These are phyloP conservation scores for Apis cerana DNA, from an alignment of 1,140 invertebrate genomes.

Conservation along the genomic window DNA sequence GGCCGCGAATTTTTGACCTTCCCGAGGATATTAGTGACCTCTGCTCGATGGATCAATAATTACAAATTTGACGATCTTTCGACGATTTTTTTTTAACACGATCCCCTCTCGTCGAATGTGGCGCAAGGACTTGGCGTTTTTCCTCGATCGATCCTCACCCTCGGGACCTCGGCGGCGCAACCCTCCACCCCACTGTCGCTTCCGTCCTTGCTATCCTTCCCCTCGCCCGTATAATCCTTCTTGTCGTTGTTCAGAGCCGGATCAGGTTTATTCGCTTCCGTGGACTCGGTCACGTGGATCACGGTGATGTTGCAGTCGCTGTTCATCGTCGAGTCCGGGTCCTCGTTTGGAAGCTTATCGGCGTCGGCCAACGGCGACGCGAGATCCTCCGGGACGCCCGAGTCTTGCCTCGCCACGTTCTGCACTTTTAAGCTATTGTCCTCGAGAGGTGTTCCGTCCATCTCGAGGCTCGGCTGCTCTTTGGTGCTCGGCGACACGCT, in stretches of 20 bases:
- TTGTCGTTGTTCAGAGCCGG: slow-evolving; percentile 48
- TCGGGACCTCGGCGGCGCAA: slow-evolving; percentile 80
- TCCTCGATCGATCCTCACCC: slow-evolving; percentile 65
- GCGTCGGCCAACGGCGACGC: slow-evolving; percentile 65
- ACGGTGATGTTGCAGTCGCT: slow-evolving; percentile 76
- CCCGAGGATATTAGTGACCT: background rate
- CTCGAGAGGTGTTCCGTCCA: slow-evolving; percentile 55
- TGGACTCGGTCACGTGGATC: slow-evolving; percentile 70
- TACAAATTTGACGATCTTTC: background rate
- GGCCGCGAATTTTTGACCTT: background rate
- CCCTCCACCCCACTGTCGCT: slow-evolving; percentile 90
- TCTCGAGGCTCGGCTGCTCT: slow-evolving; percentile 34
- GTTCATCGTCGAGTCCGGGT: slow-evolving; percentile 68
- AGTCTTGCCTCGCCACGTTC: slow-evolving; percentile 74
- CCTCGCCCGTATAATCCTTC: slow-evolving; percentile 68
- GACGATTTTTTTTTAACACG: too few species aligned
- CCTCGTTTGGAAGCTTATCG: slow-evolving; percentile 52
- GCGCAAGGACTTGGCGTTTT: background rate
- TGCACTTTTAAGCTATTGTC: slow-evolving; percentile 59
- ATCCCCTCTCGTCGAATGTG: too few species aligned
- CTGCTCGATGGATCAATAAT: background rate
- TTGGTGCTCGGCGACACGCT: slow-evolving; percentile 41
- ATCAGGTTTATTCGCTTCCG: slow-evolving; percentile 31
- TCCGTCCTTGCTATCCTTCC: slow-evolving; percentile 83
- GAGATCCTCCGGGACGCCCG: slow-evolving; percentile 75